These are phyloP conservation scores for Formica selysi DNA, from an alignment of 1,140 invertebrate species.

Conservation along the genomic window DNA sequence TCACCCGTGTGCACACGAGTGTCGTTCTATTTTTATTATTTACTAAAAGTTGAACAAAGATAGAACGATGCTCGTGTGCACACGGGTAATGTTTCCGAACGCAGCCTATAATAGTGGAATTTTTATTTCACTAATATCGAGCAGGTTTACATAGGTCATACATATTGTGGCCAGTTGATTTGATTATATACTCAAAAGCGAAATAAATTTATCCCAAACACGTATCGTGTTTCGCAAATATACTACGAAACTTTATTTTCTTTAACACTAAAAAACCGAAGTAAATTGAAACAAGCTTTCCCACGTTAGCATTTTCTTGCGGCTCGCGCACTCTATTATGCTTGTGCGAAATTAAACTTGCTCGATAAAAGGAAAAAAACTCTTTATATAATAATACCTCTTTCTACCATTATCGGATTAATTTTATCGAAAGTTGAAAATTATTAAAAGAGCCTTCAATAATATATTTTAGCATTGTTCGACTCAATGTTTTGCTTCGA, in stretches of 20 bases:
- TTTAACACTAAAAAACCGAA: background rate
- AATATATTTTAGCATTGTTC: background rate
- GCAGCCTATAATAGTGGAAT: background rate
- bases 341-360: constrained; percentile 31
- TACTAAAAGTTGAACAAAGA: too few relatives aligned
- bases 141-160: background rate
- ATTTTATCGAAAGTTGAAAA: constrained; percentile 12
- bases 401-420: background rate
- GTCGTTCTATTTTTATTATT: too few relatives aligned
- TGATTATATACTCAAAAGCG: background rate
- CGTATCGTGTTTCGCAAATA: background rate
- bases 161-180: background rate
- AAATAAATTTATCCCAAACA: constrained; percentile 13
- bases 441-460: background rate
- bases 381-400: constrained; percentile 36
- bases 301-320: background rate
- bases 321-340: background rate
- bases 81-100: too few relatives aligned
- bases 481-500: background rate
- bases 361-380: constrained; percentile 34
- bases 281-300: constrained; percentile 6
- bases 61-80: too few relatives aligned
- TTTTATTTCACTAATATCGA: background rate
- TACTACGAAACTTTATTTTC: background rate
- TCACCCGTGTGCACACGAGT: too few relatives aligned